phyloP scores from a whole-genome alignment of 2,113 vertebrate genomes.

The Rousettus leschenaultii region DNA sequence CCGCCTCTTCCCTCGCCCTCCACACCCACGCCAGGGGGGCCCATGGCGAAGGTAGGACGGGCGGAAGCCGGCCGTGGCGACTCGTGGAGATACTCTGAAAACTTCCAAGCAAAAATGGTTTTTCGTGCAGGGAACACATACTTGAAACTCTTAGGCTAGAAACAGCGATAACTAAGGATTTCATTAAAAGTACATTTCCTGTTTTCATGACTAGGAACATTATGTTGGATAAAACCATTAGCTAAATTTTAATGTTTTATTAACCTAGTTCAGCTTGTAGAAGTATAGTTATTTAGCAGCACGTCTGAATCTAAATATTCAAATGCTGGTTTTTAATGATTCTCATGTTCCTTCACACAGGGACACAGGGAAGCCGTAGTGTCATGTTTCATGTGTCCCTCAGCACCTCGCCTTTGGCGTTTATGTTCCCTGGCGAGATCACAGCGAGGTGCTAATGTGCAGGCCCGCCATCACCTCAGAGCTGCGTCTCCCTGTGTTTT shows the following conservation, averaged over 20 bases:
- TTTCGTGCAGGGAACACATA: not conserved
- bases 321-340: not conserved
- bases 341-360: not conserved
- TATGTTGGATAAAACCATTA: not conserved
- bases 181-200: not conserved
- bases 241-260: not conserved
- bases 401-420: not conserved
- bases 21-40: conserved; percentile 88
- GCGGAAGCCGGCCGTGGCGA: not conserved
- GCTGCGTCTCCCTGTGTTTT: rapidly evolving
- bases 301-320: not conserved
- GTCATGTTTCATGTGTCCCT: not conserved
- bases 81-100: too few species aligned
- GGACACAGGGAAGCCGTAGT: not conserved
- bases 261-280: not conserved
- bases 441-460: not conserved
- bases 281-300: not conserved
- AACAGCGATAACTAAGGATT: not conserved
- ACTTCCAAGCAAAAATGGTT: not conserved
- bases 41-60: conserved; percentile 87
- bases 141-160: not conserved
- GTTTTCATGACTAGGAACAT: not conserved
- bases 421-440: not conserved
- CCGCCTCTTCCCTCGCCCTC: conserved; percentile 82
- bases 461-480: not conserved